phyloP scores from a whole-genome alignment of 2,797 vertebrate genomes.

The Lates japonicus region DNA sequence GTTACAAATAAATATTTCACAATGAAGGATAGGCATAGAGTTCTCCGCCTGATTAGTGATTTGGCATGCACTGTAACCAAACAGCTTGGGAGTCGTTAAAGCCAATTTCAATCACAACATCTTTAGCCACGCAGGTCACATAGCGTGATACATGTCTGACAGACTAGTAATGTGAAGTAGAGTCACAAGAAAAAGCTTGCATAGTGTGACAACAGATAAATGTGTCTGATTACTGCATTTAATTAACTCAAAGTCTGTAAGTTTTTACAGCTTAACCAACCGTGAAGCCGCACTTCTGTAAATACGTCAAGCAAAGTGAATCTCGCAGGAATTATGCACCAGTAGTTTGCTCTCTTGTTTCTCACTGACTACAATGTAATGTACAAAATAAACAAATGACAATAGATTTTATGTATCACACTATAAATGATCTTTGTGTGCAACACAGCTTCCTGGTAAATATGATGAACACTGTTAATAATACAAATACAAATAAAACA shows the following conservation, averaged over 20 bases:
- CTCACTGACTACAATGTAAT: slow-evolving; percentile 5
- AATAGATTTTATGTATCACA: slow-evolving; percentile 44
- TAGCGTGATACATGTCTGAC: slow-evolving; percentile 25
- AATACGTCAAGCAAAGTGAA: slow-evolving; percentile 29
- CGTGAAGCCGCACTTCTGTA: slow-evolving; percentile 30
- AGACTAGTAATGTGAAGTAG: slow-evolving; percentile 15
- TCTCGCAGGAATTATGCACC: slow-evolving; percentile 40
- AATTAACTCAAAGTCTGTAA: slow-evolving; percentile 10
- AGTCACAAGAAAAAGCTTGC: slow-evolving; percentile 19
- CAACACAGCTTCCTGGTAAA: slow-evolving; percentile 60
- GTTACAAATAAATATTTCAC: slow-evolving; percentile 61
- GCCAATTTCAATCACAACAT: slow-evolving; percentile 53
- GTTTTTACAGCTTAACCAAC: slow-evolving; percentile 23
- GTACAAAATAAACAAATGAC: background rate
- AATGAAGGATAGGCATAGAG: slow-evolving; percentile 40
- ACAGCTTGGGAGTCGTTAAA: slow-evolving; percentile 45
- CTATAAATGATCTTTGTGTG: slow-evolving; percentile 41
- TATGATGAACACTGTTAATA: slow-evolving; percentile 48
- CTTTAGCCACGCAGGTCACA: slow-evolving; percentile 39
- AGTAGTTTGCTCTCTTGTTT: slow-evolving; percentile 13
- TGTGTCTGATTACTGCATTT: slow-evolving; percentile 21
- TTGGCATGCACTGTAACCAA: slow-evolving; percentile 32
- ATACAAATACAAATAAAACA: slow-evolving; percentile 62
- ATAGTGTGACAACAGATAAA: slow-evolving; percentile 4
- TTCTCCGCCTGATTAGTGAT: slow-evolving; percentile 40